A percentile compares a stretch with the other conserved stretches of the same genome.
These are phyloP conservation scores for Rosalia funebris DNA, from an alignment of 2,888 invertebrate species.

Conservation along the genomic window DNA sequence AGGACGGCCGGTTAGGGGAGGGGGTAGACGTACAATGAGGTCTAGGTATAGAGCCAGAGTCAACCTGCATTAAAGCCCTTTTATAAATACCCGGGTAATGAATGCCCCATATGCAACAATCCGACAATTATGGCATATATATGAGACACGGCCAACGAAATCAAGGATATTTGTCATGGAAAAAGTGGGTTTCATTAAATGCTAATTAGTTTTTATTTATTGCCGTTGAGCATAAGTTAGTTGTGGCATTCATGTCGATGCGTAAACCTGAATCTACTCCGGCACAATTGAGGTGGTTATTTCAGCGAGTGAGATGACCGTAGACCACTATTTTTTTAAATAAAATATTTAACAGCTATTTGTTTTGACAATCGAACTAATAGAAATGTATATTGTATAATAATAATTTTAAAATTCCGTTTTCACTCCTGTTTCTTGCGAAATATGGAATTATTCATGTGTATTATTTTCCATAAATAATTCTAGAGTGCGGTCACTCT, in stretches of 20 bases:
- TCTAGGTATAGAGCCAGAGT: constrained; percentile 36
- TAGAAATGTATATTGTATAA: too few relatives aligned
- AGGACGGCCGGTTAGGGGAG: constrained; percentile 47
- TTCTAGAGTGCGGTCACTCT: too few relatives aligned
- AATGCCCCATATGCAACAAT: constrained; percentile 42
- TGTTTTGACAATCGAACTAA: too few relatives aligned
- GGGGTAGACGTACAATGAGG: constrained; percentile 36
- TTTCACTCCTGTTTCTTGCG: too few relatives aligned
- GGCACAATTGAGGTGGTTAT: not conserved
- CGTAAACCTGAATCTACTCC: not conserved
- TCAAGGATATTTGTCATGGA: constrained; percentile 39
- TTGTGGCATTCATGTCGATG: constrained; percentile 12
- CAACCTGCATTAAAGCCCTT: constrained; percentile 39
- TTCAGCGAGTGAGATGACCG: too few relatives aligned
- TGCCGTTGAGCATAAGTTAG: not conserved
- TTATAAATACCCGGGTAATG: constrained; percentile 37
- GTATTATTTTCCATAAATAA: too few relatives aligned
- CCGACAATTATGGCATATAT: constrained; percentile 37
- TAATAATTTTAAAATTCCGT: too few relatives aligned
- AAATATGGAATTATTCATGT: too few relatives aligned
- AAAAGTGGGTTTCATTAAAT: constrained; percentile 27
- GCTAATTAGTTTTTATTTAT: constrained; percentile 33
- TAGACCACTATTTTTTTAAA: too few relatives aligned
- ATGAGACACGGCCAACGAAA: constrained; percentile 28
- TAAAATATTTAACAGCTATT: too few relatives aligned